phyloP scores from a whole-genome alignment of 2,888 invertebrate genomes.

The Sepioteuthis lessoniana region DNA sequence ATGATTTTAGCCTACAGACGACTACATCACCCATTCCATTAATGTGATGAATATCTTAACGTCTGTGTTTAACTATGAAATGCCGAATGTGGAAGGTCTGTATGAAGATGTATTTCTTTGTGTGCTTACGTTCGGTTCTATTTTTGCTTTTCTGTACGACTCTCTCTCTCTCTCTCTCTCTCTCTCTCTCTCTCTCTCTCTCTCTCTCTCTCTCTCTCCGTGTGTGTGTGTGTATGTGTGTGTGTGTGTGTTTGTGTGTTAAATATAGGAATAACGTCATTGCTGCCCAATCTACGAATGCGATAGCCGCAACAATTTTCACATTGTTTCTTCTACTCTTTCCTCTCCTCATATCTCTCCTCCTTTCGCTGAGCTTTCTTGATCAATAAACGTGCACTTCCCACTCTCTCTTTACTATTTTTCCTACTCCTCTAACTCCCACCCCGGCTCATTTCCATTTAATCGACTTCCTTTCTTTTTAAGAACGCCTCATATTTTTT shows the following conservation, averaged over 20 bases:
- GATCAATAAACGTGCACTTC: not conserved
- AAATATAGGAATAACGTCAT: conserved; percentile 17
- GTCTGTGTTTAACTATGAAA: not conserved
- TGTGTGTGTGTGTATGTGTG: not conserved
- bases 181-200: too few species aligned
- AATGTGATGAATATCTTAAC: not conserved
- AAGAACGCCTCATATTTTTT: too few species aligned
- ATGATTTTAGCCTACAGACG: not conserved
- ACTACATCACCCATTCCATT: not conserved
- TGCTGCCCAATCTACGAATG: not conserved
- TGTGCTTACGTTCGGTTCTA: not conserved
- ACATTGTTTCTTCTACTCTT: not conserved
- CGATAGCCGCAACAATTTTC: not conserved
- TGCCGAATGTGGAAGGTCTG: not conserved
- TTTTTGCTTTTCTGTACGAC: not conserved
- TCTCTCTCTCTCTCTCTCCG: not conserved
- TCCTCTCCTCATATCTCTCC: not conserved
- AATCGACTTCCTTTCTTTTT: not conserved
- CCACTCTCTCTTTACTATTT: too few species aligned
- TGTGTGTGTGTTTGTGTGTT: not conserved
- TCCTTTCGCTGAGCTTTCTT: not conserved
- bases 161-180: not conserved
- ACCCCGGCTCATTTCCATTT: not conserved
- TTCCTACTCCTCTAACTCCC: not conserved
- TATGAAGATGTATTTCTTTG: not conserved